phyloP scores from a whole-genome alignment of 2,797 vertebrate species.

The Buphagus erythrorhynchus region DNA sequence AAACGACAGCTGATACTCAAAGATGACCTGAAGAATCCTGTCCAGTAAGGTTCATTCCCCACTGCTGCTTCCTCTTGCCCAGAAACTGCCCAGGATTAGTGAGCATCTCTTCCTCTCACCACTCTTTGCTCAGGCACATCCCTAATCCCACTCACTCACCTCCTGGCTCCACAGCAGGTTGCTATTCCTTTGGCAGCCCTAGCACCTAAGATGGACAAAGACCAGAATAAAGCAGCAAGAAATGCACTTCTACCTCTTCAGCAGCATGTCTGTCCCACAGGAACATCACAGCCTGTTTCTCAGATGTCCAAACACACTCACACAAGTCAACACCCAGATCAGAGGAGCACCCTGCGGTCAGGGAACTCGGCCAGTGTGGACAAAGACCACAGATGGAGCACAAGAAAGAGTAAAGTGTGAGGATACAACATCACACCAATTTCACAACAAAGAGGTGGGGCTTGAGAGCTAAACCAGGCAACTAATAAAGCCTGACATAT shows the following conservation, averaged over 20 bases:
- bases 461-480: not conserved
- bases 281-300: not conserved
- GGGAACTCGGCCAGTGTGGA: fast-evolving
- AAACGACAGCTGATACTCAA: not conserved
- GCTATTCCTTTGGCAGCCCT: not conserved
- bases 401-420: not conserved
- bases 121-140: not conserved
- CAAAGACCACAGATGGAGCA: not conserved
- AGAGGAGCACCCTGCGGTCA: not conserved
- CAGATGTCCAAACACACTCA: fast-evolving
- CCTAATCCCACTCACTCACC: fast-evolving
- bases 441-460: not conserved
- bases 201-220: not conserved
- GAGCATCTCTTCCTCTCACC: not conserved
- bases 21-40: not conserved
- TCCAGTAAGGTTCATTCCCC: not conserved
- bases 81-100: not conserved
- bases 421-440: not conserved
- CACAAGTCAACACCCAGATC: not conserved
- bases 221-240: not conserved
- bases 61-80: not conserved
- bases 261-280: fast-evolving
- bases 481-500: not conserved
- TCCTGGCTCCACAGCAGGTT: not conserved
- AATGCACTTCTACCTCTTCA: not conserved